Evolutionary conservation across 2,888 invertebrate genomes (phyloP).

Genomic region (Atrina japonica): DNA sequence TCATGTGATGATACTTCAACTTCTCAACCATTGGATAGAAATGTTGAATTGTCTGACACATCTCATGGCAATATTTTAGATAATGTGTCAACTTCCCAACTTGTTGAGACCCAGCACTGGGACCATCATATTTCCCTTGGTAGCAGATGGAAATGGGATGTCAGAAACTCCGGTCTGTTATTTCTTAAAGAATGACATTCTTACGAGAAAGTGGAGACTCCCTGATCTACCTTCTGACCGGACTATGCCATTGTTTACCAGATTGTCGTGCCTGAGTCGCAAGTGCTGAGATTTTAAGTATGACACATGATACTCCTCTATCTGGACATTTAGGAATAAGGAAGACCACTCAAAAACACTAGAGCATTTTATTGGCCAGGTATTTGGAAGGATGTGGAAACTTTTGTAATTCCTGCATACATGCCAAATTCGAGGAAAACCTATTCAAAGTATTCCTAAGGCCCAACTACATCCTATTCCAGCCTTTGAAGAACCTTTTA

Average conservation of each 20-base stretch:
- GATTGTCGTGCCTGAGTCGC: slow-evolving; percentile 42
- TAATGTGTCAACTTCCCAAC: slow-evolving; percentile 23
- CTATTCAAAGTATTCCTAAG: slow-evolving; percentile 37
- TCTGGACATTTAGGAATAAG: slow-evolving; percentile 47
- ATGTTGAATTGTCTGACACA: background rate
- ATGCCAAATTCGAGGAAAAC: slow-evolving; percentile 48
- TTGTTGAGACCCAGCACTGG: slow-evolving; percentile 41
- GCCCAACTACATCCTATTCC: slow-evolving; percentile 42
- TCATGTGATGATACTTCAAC: background rate
- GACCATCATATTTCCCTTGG: slow-evolving; percentile 48
- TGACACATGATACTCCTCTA: slow-evolving; percentile 45
- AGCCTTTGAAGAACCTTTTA: slow-evolving; percentile 48
- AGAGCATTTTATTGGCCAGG: slow-evolving; percentile 45
- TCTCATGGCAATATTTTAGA: too few species aligned
- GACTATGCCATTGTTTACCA: slow-evolving; percentile 44
- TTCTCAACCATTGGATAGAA: background rate
- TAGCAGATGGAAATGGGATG: slow-evolving; percentile 29
- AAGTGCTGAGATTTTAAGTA: slow-evolving; percentile 34
- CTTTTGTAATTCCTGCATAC: slow-evolving; percentile 41
- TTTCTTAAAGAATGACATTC: slow-evolving; percentile 37
- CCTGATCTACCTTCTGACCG: slow-evolving; percentile 38
- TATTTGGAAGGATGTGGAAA: slow-evolving; percentile 36
- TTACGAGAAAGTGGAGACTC: slow-evolving; percentile 48
- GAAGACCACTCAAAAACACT: slow-evolving; percentile 41
- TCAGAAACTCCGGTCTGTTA: slow-evolving; percentile 35